Percentiles rank a stretch among this genome's conserved stretches.
These are phyloP conservation scores for Lepetodrilus schrolli DNA, from an alignment of 2,888 invertebrate genomes.

Conservation along the genomic window DNA sequence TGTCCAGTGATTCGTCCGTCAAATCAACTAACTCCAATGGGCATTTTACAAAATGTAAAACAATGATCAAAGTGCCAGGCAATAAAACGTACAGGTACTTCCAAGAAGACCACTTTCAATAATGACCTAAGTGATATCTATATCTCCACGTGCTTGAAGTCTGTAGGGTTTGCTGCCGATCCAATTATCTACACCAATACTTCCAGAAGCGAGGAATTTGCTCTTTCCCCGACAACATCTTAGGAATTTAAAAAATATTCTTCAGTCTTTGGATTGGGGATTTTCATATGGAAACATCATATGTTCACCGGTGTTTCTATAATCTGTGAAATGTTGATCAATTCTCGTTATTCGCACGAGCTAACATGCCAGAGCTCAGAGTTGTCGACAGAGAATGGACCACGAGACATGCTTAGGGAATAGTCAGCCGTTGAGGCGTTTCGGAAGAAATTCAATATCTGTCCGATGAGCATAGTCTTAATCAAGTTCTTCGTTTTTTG, in stretches of 20 bases:
- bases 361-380: background rate
- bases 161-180: too few species aligned
- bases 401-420: too few species aligned
- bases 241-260: background rate
- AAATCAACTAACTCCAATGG: too few species aligned
- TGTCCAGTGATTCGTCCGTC: too few species aligned
- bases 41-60: too few species aligned
- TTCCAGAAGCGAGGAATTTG: background rate
- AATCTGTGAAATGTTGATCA: background rate
- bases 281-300: background rate
- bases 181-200: conserved; percentile 16
- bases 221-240: background rate
- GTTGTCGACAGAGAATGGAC: background rate
- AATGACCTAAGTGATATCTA: too few species aligned
- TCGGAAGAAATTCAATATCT: background rate
- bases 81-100: too few species aligned
- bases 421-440: too few species aligned
- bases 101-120: too few species aligned
- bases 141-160: too few species aligned
- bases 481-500: background rate
- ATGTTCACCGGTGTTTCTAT: background rate
- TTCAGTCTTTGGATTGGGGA: background rate
- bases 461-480: background rate
- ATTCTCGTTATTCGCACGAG: conserved; percentile 10
- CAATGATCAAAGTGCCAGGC: too few species aligned